phyloP scores from a whole-genome alignment of 2,888 invertebrate species.

The Boloria selene region DNA sequence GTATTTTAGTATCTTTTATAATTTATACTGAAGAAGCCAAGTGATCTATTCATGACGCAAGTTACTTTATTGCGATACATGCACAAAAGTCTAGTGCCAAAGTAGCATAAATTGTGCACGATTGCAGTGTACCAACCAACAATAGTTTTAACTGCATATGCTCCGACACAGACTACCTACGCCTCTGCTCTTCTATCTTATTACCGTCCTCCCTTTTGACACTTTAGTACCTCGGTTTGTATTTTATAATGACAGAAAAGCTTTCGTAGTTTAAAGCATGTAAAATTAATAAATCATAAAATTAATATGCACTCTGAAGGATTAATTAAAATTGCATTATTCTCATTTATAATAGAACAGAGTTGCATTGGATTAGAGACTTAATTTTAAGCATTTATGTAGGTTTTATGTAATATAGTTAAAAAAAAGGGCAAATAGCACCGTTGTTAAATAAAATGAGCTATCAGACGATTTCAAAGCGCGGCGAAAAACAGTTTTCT shows the following conservation, averaged over 20 bases:
- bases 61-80: slow-evolving; percentile 17
- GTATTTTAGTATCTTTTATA: background rate
- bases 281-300: slow-evolving; percentile 17
- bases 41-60: background rate
- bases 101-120: slow-evolving; percentile 65
- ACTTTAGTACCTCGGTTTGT: slow-evolving; percentile 67
- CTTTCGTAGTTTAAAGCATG: slow-evolving; percentile 25
- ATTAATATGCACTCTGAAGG: slow-evolving; percentile 1
- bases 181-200: slow-evolving; percentile 65
- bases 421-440: background rate
- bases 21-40: background rate
- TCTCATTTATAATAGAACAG: background rate
- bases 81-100: slow-evolving; percentile 38
- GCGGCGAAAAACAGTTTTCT: slow-evolving; percentile 63
- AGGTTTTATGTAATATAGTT: background rate
- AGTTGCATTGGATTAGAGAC: background rate
- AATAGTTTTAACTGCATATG: slow-evolving; percentile 55
- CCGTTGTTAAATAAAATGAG: slow-evolving; percentile 75
- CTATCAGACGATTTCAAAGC: slow-evolving; percentile 70
- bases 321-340: slow-evolving; percentile 15
- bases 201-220: slow-evolving; percentile 71
- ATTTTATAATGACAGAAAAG: slow-evolving; percentile 61
- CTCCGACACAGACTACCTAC: slow-evolving; percentile 55
- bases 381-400: slow-evolving; percentile 5
- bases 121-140: slow-evolving; percentile 55